Evolutionary conservation across 2,797 vertebrate species (phyloP), one percentile per base, ranked within the genome.

Genomic region (Acrossocheilus fasciatus): DNA sequence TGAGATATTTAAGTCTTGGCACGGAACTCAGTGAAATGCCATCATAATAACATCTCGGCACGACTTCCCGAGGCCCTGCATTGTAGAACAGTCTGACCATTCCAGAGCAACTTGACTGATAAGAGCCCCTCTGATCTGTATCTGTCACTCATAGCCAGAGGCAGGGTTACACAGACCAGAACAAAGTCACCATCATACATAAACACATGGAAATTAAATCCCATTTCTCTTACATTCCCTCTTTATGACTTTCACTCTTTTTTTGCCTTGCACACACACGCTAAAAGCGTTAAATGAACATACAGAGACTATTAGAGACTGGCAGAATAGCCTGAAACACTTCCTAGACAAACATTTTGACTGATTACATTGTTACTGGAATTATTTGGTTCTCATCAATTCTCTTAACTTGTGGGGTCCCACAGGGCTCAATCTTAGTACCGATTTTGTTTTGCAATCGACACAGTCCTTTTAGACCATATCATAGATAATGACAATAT

Each of bases 71-170:
- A 17, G 43, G 57, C 72, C 57, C 4, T 70, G 89, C 87, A 64
- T 76, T 41, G 50, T 69, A 86, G 62, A 87, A 84, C 91, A 91
- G 87, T 90, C 91, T 75, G 84, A 84, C 80, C 86, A 75, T 88
- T 89, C 76, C 88, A 70, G 83, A 82, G 81, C 73, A 69, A 62
- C 34, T 52, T 66, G 86, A 68, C 91, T 92, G 95, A 96, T 96
- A 95, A 95, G 91, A 89, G 88, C 76, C 77, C 91, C 75, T 91
- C 91, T 93, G 95, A 95, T 96, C 92, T 47, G 90, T 95, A 96
- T 95, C 95, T 94, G 93, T 94, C 94, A 92, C 89, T 94, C 93
- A 94, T 87, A 92, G 93, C 91, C 91, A 75, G 91, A 93, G 92
- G 92, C 91, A 87, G 92, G 91, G 91, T 83, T 83, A 73, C 86